phyloP scores from a whole-genome alignment of 2,797 vertebrate genomes.

The Dendrocincla tyrannina region DNA sequence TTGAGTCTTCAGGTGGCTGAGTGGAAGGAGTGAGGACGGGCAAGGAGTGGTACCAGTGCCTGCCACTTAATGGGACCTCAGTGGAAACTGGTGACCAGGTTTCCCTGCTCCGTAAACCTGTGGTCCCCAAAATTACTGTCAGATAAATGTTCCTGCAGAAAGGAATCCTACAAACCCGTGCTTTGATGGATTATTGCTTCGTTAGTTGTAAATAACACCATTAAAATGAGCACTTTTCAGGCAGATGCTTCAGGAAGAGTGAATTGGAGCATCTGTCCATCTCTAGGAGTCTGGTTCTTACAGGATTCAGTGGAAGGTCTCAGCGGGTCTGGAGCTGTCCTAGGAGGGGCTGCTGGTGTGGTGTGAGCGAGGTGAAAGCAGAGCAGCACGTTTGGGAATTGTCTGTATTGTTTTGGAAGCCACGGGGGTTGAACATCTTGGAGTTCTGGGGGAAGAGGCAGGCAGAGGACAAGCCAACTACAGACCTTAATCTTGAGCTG shows the following conservation, averaged over 20 bases:
- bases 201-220: background rate
- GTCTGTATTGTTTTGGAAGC: background rate
- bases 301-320: background rate
- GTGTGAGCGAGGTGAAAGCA: rapidly evolving
- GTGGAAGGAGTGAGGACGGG: background rate
- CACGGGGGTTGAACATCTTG: background rate
- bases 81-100: background rate
- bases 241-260: background rate
- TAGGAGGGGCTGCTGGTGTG: background rate
- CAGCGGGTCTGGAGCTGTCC: background rate
- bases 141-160: background rate
- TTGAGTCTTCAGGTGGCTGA: background rate
- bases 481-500: background rate
- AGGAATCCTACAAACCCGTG: background rate
- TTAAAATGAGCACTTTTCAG: background rate
- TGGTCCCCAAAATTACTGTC: background rate
- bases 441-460: background rate
- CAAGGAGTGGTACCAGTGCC: background rate
- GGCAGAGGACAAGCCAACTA: background rate
- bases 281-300: background rate
- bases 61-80: background rate
- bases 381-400: background rate
- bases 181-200: background rate
- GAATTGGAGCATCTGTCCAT: background rate
- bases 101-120: background rate